Conservation (phyloP, 2,113 vertebrate genomes). For the Lipophrys pholis region DNA sequence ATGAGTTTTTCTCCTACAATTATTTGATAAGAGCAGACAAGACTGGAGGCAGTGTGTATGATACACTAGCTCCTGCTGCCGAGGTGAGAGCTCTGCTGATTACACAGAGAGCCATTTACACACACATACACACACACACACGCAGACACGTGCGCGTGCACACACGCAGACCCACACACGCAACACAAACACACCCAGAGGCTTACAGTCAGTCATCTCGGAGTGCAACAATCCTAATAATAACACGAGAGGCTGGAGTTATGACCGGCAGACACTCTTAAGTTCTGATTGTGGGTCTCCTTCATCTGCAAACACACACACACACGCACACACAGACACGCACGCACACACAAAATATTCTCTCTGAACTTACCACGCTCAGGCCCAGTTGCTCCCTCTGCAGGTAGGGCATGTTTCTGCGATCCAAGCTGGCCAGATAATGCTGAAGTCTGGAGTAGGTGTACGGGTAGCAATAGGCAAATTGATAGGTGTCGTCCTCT, state of each 20-base stretch:
- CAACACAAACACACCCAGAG: conserved; percentile 41
- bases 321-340: conserved; percentile 9
- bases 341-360: conserved; percentile 8
- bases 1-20: conserved; percentile 88
- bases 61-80: conserved; percentile 78
- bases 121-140: conserved; percentile 26
- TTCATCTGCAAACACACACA: conserved; percentile 39
- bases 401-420: conserved; percentile 92
- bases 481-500: conserved; percentile 94
- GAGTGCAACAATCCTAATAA: conserved; percentile 71
- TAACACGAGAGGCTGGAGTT: conserved; percentile 72
- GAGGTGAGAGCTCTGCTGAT: conserved; percentile 75
- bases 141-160: conserved; percentile 20
- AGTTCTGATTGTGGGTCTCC: conserved; percentile 60
- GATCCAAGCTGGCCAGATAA: conserved; percentile 92
- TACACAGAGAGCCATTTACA: conserved; percentile 61
- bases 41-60: conserved; percentile 81
- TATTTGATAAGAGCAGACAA: conserved; percentile 88
- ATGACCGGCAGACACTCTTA: conserved; percentile 62
- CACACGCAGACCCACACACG: conserved; percentile 33
- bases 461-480: conserved; percentile 98
- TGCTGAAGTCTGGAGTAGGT: conserved; percentile 97
- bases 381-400: conserved; percentile 92
- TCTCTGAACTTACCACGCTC: conserved; percentile 89
- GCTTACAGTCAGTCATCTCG: conserved; percentile 71